Conservation (phyloP, 2,113 vertebrate genomes). For the Elaphurus davidianus region DNA sequence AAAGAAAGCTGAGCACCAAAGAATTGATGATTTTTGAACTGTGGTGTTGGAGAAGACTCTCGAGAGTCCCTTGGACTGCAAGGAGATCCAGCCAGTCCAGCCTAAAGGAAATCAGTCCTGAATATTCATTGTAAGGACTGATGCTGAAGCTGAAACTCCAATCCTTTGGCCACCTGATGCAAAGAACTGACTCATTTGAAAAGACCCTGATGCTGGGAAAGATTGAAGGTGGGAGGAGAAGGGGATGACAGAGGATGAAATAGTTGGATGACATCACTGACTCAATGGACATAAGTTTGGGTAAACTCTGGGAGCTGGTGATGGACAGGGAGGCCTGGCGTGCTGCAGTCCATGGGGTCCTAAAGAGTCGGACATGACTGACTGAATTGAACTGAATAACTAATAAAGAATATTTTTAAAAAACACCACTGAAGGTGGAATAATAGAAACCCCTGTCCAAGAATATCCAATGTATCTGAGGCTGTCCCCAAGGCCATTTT, state of each 20-base stretch:
- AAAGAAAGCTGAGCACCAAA: background rate
- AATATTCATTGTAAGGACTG: background rate
- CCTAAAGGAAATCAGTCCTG: background rate
- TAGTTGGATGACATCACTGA: background rate
- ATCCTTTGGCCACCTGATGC: background rate
- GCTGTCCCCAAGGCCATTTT: background rate
- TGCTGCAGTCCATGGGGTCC: background rate
- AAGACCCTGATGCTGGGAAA: background rate
- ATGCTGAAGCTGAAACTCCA: background rate
- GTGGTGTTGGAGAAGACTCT: background rate
- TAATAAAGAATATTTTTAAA: background rate
- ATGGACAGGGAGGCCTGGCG: background rate
- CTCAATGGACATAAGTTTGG: background rate
- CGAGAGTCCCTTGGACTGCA: background rate
- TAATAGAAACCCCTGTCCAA: background rate
- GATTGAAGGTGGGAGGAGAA: background rate
- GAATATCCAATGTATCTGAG: background rate
- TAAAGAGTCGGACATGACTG: fast-evolving
- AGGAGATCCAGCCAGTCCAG: background rate
- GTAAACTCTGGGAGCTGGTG: background rate
- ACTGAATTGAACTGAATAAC: background rate
- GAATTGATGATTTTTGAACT: background rate
- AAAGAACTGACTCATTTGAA: background rate
- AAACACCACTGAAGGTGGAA: background rate
- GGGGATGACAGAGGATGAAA: background rate